phyloP scores from a whole-genome alignment of 1,140 invertebrate species.

The Trachymyrmex cornetzi region DNA sequence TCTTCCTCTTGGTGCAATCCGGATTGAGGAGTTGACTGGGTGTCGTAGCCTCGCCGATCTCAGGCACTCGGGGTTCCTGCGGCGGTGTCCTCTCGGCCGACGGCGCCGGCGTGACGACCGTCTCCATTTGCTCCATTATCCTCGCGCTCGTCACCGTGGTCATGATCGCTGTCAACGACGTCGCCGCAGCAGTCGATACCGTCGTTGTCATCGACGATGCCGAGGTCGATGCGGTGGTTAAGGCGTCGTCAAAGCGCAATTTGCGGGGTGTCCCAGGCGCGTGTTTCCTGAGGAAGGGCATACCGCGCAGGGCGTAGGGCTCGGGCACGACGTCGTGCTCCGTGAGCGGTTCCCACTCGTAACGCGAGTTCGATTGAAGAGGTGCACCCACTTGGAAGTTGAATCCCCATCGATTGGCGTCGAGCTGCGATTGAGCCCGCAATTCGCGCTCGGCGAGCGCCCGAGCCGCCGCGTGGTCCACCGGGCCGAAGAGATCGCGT shows the following conservation, averaged over 20 bases:
- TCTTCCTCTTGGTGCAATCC: conserved; percentile 73
- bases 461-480: conserved; percentile 86
- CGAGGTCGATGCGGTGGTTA: background rate
- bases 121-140: conserved; percentile 43
- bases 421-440: conserved; percentile 82
- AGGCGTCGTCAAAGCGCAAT: conserved; percentile 9
- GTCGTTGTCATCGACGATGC: background rate
- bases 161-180: background rate
- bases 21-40: conserved; percentile 64
- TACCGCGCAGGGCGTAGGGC: conserved; percentile 84
- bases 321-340: conserved; percentile 83
- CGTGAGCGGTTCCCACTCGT: conserved; percentile 82
- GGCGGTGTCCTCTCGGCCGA: conserved; percentile 82
- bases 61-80: conserved; percentile 80
- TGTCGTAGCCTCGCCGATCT: conserved; percentile 78
- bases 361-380: conserved; percentile 78
- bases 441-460: conserved; percentile 85
- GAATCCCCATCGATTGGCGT: conserved; percentile 86
- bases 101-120: conserved; percentile 21
- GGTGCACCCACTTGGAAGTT: conserved; percentile 85
- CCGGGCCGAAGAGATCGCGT: conserved; percentile 87
- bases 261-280: conserved; percentile 77
- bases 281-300: conserved; percentile 83
- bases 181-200: too few relatives aligned
- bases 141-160: conserved; percentile 29